phyloP scores from a whole-genome alignment of 53 echinoderm and acorn worm species.

The Stichopus horrens region DNA sequence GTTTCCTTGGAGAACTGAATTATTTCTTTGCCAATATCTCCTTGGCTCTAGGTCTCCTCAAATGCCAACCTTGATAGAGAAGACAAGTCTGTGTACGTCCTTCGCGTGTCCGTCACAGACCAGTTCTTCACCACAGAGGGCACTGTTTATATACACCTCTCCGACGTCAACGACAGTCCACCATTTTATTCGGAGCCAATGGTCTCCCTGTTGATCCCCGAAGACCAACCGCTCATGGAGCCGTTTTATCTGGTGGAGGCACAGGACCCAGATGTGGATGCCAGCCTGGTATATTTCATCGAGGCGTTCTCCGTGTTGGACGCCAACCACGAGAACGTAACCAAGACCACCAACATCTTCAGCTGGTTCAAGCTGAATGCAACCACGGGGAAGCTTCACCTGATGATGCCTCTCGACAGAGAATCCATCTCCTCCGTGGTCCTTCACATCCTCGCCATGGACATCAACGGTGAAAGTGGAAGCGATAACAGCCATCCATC shows the following conservation, averaged over 20 bases:
- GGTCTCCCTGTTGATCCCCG: conserved; percentile 54
- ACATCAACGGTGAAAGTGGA: conserved; percentile 39
- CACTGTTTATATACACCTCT: conserved; percentile 67
- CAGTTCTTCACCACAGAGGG: conserved; percentile 62
- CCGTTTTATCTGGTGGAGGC: conserved; percentile 65
- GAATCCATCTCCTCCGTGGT: conserved; percentile 64
- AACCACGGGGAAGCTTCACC: conserved; percentile 53
- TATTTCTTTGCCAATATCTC: too few species aligned
- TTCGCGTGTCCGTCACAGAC: conserved; percentile 73
- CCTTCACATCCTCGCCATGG: conserved; percentile 64
- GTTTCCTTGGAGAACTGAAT: too few species aligned
- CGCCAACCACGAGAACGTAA: conserved; percentile 50
- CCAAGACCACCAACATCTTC: conserved; percentile 52
- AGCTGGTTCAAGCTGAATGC: conserved; percentile 64
- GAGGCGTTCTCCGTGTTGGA: conserved; percentile 60
- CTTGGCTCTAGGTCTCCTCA: conserved; percentile 55
- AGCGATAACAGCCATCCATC: conserved; percentile 16
- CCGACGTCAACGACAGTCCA: conserved; percentile 86
- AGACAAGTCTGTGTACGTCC: conserved; percentile 59
- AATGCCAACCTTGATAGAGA: conserved; percentile 71
- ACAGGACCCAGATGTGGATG: conserved; percentile 61
- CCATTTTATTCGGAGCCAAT: conserved; percentile 60
- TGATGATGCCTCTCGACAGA: conserved; percentile 62
- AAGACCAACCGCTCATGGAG: conserved; percentile 56
- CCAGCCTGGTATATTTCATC: conserved; percentile 67